phyloP scores from a whole-genome alignment of 2,888 invertebrate genomes.

The Stenodema calcarata region DNA sequence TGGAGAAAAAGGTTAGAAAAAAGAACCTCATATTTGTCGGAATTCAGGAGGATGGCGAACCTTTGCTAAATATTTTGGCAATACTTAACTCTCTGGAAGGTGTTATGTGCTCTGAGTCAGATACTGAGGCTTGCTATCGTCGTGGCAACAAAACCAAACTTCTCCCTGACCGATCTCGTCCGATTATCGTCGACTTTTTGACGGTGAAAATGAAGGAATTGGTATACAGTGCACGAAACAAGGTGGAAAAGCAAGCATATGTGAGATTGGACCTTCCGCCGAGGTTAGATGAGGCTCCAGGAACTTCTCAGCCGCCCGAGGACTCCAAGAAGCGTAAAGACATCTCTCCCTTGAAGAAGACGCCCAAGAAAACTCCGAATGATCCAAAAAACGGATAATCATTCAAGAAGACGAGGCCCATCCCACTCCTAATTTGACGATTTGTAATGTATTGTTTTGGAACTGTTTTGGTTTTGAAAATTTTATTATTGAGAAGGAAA shows the following conservation, averaged over 20 bases:
- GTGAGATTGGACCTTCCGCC: neutral
- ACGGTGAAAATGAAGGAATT: no score
- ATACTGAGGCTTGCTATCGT: neutral
- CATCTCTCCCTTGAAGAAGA: neutral
- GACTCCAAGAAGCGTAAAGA: neutral
- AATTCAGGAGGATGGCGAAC: neutral
- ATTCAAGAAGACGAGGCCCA: neutral
- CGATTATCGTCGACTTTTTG: no score
- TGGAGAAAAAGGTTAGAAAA: neutral
- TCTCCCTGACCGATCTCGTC: no score
- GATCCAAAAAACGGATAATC: neutral
- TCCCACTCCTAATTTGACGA: neutral
- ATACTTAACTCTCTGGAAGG: neutral
- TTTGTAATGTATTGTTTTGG: neutral
- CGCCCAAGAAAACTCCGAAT: neutral
- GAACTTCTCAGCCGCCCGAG: neutral
- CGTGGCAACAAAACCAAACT: no score
- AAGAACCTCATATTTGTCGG: neutral
- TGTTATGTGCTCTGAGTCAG: neutral
- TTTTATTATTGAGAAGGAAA: neutral
- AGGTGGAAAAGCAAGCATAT: neutral
- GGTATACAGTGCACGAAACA: neutral
- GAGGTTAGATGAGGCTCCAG: neutral
- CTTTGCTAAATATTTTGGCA: neutral
- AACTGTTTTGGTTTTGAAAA: constrained; percentile 13